These are phyloP conservation scores for Cataglyphis altisquamis DNA, from an alignment of 2,888 invertebrate species.

Conservation along the genomic window DNA sequence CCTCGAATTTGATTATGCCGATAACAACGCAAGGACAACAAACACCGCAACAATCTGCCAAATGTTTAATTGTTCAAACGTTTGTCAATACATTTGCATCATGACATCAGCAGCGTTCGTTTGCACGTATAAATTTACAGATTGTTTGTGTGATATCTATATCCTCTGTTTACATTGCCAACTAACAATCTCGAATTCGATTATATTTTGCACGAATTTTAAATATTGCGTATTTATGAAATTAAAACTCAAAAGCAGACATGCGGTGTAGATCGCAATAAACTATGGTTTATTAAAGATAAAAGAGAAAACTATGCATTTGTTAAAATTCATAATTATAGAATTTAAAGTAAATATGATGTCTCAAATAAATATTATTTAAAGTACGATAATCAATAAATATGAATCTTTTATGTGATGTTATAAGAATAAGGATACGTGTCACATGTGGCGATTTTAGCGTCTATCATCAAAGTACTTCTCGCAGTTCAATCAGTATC, in stretches of 20 bases:
- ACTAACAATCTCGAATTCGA: conserved; percentile 45
- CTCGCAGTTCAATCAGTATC: neutral
- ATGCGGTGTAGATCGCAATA: neutral
- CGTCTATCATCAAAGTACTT: neutral
- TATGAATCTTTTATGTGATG: neutral
- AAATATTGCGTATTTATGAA: neutral
- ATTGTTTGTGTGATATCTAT: conserved; percentile 49
- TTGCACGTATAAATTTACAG: conserved; percentile 44
- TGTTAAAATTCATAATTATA: neutral
- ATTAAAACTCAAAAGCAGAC: conserved; percentile 30
- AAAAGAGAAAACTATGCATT: neutral
- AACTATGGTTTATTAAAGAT: neutral
- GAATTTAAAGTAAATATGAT: conserved; percentile 11
- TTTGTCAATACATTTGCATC: conserved; percentile 38
- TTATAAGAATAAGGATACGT: neutral
- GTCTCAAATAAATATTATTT: neutral
- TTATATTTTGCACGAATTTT: conserved; percentile 15
- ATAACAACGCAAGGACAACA: conserved; percentile 7
- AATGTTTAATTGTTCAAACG: conserved; percentile 47
- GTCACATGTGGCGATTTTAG: neutral
- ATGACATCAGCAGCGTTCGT: conserved; percentile 1
- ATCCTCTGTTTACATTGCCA: conserved; percentile 29
- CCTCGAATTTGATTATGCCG: conserved; percentile 32
- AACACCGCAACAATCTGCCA: conserved; percentile 47
- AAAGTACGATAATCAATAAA: neutral